phyloP scores from a whole-genome alignment of 2,888 invertebrate genomes.

The Eupithecia vulgata region DNA sequence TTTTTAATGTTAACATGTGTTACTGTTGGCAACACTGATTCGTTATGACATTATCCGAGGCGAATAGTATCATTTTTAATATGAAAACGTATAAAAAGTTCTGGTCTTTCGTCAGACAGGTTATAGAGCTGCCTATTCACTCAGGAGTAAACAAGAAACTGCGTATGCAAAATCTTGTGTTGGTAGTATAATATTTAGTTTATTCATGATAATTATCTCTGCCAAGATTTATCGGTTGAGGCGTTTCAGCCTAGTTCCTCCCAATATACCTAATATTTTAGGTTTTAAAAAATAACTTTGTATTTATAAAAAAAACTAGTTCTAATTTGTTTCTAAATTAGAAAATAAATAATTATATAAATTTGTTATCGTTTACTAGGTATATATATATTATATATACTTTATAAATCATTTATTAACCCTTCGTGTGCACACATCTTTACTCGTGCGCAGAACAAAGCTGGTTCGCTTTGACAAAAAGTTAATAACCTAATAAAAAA shows the following conservation, averaged over 20 bases:
- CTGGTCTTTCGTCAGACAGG: constrained; percentile 57
- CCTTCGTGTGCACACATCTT: background rate
- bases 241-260: background rate
- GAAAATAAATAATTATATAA: no score
- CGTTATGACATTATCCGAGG: constrained; percentile 76
- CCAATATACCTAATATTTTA: no score
- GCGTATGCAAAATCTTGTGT: background rate
- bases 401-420: background rate
- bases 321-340: no score
- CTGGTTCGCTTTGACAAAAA: constrained; percentile 79
- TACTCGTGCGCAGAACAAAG: constrained; percentile 56
- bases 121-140: constrained; percentile 8
- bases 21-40: constrained; percentile 62
- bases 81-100: constrained; percentile 49
- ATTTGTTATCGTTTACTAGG: background rate
- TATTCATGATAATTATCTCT: background rate
- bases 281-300: no score
- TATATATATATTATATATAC: no score
- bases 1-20: constrained; percentile 67
- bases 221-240: background rate
- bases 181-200: background rate
- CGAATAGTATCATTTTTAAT: constrained; percentile 73
- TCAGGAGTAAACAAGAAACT: background rate
- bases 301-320: no score
- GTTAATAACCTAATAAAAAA: constrained; percentile 74